Evolutionary conservation across 2,797 vertebrate species (phyloP).

Genomic region (Diplodus puntazzo): DNA sequence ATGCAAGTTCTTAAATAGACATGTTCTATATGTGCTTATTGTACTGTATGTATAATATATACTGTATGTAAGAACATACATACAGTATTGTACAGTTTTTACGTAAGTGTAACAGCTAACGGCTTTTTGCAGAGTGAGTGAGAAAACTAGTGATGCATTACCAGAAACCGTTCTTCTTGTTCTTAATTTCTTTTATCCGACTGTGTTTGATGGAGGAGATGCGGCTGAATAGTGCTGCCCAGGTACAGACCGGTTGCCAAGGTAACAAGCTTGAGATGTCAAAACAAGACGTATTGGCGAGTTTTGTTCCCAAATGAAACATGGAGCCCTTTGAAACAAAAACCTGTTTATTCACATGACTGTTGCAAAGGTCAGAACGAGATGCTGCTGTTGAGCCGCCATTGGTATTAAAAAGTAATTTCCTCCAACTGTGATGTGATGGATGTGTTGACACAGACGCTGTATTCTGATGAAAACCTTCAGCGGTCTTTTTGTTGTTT

Average conservation of each 20-base stretch:
- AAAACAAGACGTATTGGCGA: slow-evolving; percentile 41
- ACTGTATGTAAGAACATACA: not conserved
- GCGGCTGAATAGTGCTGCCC: slow-evolving; percentile 18
- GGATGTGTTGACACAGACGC: not conserved
- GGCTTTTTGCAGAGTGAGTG: not conserved
- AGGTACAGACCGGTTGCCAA: slow-evolving; percentile 62
- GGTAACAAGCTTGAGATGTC: slow-evolving; percentile 56
- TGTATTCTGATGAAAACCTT: not conserved
- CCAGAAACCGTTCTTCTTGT: not conserved
- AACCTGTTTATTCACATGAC: not conserved
- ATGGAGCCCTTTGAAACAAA: not conserved
- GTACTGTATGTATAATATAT: too few relatives aligned
- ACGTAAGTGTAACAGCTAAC: not conserved
- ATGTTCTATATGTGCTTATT: not conserved
- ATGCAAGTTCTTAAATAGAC: not conserved
- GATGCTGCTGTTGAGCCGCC: not conserved
- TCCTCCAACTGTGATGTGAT: not conserved
- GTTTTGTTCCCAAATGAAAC: slow-evolving; percentile 9
- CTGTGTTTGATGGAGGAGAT: slow-evolving; percentile 26
- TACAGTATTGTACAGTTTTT: too few relatives aligned
- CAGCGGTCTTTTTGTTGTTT: not conserved
- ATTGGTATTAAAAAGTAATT: not conserved
- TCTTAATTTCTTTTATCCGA: slow-evolving; percentile 12
- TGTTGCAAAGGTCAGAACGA: not conserved
- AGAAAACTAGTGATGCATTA: not conserved